phyloP scores from a whole-genome alignment of 2,797 vertebrate species.

The Eulemur coronatus region DNA sequence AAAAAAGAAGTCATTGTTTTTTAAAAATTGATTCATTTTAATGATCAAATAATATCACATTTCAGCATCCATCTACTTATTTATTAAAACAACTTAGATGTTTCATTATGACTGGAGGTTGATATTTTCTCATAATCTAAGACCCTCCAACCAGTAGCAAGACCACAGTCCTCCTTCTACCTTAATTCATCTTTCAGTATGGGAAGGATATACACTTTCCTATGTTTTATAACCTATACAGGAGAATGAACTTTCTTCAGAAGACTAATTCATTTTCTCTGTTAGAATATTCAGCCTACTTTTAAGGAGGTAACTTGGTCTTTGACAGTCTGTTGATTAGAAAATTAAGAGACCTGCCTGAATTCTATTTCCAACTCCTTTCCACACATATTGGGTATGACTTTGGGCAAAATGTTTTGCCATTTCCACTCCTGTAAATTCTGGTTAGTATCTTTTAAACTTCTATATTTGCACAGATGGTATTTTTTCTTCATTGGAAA shows the following conservation, averaged over 20 bases:
- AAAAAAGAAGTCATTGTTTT: background rate
- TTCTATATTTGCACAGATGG: background rate
- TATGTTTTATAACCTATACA: background rate
- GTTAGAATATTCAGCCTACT: background rate
- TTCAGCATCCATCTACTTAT: background rate
- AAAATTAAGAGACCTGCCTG: background rate
- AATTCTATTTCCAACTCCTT: background rate
- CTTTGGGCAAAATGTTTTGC: background rate
- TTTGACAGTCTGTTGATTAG: conserved; percentile 15
- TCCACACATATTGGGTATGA: background rate
- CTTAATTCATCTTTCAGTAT: background rate
- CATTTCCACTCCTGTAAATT: conserved; percentile 17
- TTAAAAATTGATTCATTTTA: background rate
- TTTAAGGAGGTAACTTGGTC: background rate
- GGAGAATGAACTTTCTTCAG: background rate
- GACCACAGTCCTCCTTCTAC: background rate
- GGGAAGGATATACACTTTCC: background rate
- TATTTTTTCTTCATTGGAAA: conserved; percentile 15
- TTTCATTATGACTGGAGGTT: background rate
- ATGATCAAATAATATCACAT: background rate
- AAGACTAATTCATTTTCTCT: background rate
- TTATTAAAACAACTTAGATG: background rate
- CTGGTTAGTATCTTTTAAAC: conserved; percentile 41
- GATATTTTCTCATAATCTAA: background rate
- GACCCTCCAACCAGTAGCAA: background rate